Evolutionary conservation across 2,888 invertebrate genomes (phyloP).

Genomic region (Nasonovia ribisnigri): DNA sequence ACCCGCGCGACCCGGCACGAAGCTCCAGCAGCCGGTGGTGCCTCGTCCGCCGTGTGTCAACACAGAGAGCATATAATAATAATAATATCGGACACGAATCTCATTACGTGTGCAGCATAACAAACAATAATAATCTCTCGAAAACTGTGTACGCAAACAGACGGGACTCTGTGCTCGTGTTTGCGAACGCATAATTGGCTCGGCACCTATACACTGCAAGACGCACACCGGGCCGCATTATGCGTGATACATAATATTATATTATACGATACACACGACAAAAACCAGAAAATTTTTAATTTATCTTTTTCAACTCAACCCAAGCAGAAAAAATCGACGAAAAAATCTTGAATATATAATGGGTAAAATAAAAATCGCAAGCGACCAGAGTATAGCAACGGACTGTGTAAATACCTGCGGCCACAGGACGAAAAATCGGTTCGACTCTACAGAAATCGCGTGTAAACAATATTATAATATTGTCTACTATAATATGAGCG

Average conservation of each 20-base stretch:
- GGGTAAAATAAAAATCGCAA: neutral
- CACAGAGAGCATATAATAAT: constrained; percentile 43
- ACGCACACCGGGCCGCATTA: neutral
- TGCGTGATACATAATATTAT: neutral
- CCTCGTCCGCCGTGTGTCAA: constrained; percentile 48
- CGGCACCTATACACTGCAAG: constrained; percentile 6
- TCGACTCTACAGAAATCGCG: neutral
- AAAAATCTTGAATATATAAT: neutral
- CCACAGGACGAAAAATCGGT: neutral
- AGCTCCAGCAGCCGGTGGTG: neutral
- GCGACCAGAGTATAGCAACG: neutral
- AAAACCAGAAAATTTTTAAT: neutral
- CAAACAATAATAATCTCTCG: constrained; percentile 42
- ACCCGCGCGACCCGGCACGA: neutral
- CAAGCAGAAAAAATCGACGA: neutral
- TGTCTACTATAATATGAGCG: too few relatives aligned
- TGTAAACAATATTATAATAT: neutral
- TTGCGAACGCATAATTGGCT: constrained; percentile 56
- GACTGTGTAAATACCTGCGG: neutral
- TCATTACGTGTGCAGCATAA: constrained; percentile 40
- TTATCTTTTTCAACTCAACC: neutral
- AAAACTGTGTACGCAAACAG: constrained; percentile 44
- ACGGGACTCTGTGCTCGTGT: constrained; percentile 22
- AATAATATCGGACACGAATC: constrained; percentile 65
- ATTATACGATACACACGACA: neutral